Base-by-base conservation (phyloP, 1,140 invertebrate genomes). In the Zaprionus camerounensis region DNA sequence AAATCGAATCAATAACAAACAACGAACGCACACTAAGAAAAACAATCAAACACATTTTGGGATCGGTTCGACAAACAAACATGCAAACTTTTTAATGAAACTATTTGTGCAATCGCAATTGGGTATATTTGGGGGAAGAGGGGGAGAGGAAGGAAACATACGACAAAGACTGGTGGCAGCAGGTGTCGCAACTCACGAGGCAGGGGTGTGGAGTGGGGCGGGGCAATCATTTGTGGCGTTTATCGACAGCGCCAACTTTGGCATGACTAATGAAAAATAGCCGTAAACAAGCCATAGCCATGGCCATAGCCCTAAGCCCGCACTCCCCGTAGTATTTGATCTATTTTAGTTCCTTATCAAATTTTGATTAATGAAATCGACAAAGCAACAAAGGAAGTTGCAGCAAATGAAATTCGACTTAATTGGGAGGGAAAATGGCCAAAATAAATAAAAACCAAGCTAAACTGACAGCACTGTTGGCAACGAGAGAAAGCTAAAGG, bases 1-100 rank as follows among this genome's bases (percentile, higher is more conserved):
- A 56, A 70, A 58, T 67, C 55, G 38, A 77, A 77, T 77, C 74
- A 77, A 77, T 77, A 77, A 67, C 56, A 77, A 77, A 62, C 24
- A 66, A 28, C 62, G 49, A 24, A 61, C 56, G 38, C 57, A 70
- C 44, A 69, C 31, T 22, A 31, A 58, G 5, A 31, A 66, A 56
- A 58, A 57, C 24, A 61, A 49, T 65, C 38, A 58, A 66, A 72
- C 63, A 57, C 31, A 34, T 34, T 56, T 67, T 65, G 9, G 38
- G 31, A 34, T 11, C 31, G 31, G 31, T 34, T 28, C 26, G 62
- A 63, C 9, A 36, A 61, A 61, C 36, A 76, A 66, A 62, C 73
- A 38, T 62, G 58, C 66, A 70, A 74, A 62, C 46, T 69, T 69
- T 69, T 69, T 61, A 68, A 68, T 74, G 57, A 74, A 69, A 74